Evolutionary conservation across 37 sponge, comb jelly and placozoan species (phyloP).

Genomic region (Ianthella basta): DNA sequence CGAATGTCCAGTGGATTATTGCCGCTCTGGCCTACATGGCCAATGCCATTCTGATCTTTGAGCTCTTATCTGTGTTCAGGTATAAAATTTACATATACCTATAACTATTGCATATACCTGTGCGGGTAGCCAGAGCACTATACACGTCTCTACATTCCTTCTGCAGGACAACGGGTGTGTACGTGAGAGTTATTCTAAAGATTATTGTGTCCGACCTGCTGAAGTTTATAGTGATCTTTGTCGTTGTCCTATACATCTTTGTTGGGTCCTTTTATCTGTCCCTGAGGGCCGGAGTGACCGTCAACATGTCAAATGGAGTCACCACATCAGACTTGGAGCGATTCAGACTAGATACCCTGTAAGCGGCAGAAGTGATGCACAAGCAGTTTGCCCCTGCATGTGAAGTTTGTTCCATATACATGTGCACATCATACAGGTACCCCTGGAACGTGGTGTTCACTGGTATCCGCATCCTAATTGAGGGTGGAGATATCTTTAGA

Average conservation of each 20-base stretch:
- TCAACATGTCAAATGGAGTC: neutral
- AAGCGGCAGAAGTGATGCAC: neutral
- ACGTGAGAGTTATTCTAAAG: constrained; percentile 9
- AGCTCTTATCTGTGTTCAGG: too few species aligned
- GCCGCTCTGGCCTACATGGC: neutral
- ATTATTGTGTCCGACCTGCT: neutral
- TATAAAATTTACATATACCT: too few species aligned
- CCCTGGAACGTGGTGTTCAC: neutral
- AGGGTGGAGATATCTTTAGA: neutral
- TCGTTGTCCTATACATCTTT: constrained; percentile 12
- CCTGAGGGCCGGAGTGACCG: constrained; percentile 29
- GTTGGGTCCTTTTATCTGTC: constrained; percentile 20
- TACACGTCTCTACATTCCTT: too few species aligned
- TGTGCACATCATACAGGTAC: neutral
- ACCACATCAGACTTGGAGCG: neutral
- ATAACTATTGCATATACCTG: too few species aligned
- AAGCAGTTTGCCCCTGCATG: neutral
- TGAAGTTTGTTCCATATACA: neutral
- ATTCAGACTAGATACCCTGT: neutral
- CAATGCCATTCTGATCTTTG: constrained; percentile 14
- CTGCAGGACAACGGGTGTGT: neutral
- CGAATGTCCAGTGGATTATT: neutral
- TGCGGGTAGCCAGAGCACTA: too few species aligned
- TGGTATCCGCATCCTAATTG: neutral
- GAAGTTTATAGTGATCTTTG: neutral